phyloP scores from a whole-genome alignment of 2,888 invertebrate genomes.

The Cylloceria caligata region DNA sequence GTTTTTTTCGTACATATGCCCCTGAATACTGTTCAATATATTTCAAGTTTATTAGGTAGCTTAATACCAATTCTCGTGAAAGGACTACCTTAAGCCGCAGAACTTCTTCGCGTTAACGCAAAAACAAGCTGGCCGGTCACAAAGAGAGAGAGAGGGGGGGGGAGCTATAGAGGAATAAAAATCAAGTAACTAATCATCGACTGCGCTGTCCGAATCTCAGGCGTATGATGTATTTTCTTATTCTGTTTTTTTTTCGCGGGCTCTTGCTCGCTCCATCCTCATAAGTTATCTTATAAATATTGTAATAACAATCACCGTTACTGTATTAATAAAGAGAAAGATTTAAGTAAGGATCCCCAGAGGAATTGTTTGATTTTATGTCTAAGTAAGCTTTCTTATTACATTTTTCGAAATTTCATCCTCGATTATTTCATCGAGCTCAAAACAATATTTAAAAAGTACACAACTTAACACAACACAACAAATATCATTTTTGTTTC shows the following conservation, averaged over 20 bases:
- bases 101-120: slow-evolving; percentile 9
- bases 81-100: too few relatives aligned
- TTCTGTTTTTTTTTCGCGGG: slow-evolving; percentile 78
- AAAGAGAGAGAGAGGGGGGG: neutral
- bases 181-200: slow-evolving; percentile 54
- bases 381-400: neutral
- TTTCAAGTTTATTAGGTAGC: too few relatives aligned
- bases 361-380: slow-evolving; percentile 13
- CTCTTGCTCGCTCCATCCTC: slow-evolving; percentile 77
- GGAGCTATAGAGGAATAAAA: slow-evolving; percentile 28
- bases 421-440: neutral
- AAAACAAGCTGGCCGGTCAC: slow-evolving; percentile 22
- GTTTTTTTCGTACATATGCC: too few relatives aligned
- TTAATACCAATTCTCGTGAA: too few relatives aligned
- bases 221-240: slow-evolving; percentile 79
- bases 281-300: slow-evolving; percentile 76
- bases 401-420: neutral
- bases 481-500: too few relatives aligned
- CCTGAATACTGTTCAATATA: too few relatives aligned
- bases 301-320: slow-evolving; percentile 82
- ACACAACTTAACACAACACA: too few relatives aligned
- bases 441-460: neutral
- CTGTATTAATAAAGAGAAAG: slow-evolving; percentile 78
- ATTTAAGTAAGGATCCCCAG: slow-evolving; percentile 43
- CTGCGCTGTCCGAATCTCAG: slow-evolving; percentile 71